Conservation (phyloP, 1,140 invertebrate genomes). For the Hyles euphorbiae region DNA sequence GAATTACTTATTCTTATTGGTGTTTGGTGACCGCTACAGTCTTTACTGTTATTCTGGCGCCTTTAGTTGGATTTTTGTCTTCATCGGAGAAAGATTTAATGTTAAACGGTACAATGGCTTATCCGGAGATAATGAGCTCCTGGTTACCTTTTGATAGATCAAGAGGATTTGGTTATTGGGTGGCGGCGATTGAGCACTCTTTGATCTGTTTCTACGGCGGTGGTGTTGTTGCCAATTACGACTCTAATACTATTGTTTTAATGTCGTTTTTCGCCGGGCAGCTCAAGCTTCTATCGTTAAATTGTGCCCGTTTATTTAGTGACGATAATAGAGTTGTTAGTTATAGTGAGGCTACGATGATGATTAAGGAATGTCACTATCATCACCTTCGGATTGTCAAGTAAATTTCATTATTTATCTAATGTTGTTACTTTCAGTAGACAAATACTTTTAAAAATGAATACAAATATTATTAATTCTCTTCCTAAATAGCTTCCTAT, state of each 20-base stretch:
- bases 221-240: slow-evolving; percentile 52
- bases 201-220: slow-evolving; percentile 53
- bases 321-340: slow-evolving; percentile 22
- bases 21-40: slow-evolving; percentile 44
- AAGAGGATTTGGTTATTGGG: slow-evolving; percentile 39
- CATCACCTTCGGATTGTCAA: slow-evolving; percentile 47
- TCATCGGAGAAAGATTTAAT: slow-evolving; percentile 26
- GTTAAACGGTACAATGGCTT: slow-evolving; percentile 32
- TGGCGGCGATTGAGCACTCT: slow-evolving; percentile 31
- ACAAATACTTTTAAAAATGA: no score
- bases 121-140: slow-evolving; percentile 58
- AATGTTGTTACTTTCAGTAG: neutral
- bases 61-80: slow-evolving; percentile 39
- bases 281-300: slow-evolving; percentile 39
- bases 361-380: slow-evolving; percentile 43
- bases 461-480: no score
- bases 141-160: slow-evolving; percentile 52
- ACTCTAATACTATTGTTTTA: slow-evolving; percentile 49
- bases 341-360: slow-evolving; percentile 30
- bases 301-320: slow-evolving; percentile 45
- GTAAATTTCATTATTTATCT: slow-evolving; percentile 23
- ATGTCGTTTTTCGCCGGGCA: slow-evolving; percentile 62
- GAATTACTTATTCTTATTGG: slow-evolving; percentile 56
- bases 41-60: slow-evolving; percentile 50
- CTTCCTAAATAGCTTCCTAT: no score